phyloP scores from a whole-genome alignment of 2,888 invertebrate genomes.

The Ochropleura leucogaster region DNA sequence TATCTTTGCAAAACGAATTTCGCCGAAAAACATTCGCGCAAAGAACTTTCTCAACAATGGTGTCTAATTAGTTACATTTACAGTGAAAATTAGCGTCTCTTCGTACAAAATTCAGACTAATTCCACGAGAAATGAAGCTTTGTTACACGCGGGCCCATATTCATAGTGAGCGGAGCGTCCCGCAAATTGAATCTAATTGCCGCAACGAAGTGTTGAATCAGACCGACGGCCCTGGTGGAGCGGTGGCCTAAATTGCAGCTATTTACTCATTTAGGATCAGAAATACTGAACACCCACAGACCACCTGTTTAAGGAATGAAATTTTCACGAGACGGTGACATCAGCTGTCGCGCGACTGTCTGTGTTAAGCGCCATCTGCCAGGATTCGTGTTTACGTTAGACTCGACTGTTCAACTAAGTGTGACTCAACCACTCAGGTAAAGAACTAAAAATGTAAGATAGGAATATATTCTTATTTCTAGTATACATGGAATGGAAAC shows the following conservation, averaged over 20 bases:
- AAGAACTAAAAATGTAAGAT: background rate
- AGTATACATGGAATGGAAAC: background rate
- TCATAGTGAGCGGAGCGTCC: slow-evolving; percentile 80
- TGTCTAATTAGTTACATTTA: slow-evolving; percentile 73
- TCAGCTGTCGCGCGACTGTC: slow-evolving; percentile 69
- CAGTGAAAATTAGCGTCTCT: slow-evolving; percentile 71
- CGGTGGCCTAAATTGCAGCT: slow-evolving; percentile 87
- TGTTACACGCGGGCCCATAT: slow-evolving; percentile 81
- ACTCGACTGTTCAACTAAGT: slow-evolving; percentile 55
- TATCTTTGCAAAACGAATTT: slow-evolving; percentile 56
- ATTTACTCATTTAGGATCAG: slow-evolving; percentile 87
- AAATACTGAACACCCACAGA: slow-evolving; percentile 83
- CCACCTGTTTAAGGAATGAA: slow-evolving; percentile 84
- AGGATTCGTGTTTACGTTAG: slow-evolving; percentile 56
- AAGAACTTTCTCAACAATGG: slow-evolving; percentile 67
- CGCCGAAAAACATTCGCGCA: slow-evolving; percentile 47
- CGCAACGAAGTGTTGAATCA: slow-evolving; percentile 90
- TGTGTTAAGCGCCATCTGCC: slow-evolving; percentile 66
- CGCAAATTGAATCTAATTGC: slow-evolving; percentile 90
- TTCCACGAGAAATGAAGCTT: slow-evolving; percentile 83
- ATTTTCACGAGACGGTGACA: slow-evolving; percentile 77
- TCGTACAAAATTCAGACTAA: slow-evolving; percentile 74
- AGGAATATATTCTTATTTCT: background rate
- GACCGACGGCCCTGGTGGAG: slow-evolving; percentile 77
- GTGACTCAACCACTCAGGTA: slow-evolving; percentile 30